Percentiles rank a stretch among this genome's conserved stretches.
These are phyloP conservation scores for Drosophila macrospina DNA, from an alignment of 2,888 invertebrate species.

Conservation along the genomic window DNA sequence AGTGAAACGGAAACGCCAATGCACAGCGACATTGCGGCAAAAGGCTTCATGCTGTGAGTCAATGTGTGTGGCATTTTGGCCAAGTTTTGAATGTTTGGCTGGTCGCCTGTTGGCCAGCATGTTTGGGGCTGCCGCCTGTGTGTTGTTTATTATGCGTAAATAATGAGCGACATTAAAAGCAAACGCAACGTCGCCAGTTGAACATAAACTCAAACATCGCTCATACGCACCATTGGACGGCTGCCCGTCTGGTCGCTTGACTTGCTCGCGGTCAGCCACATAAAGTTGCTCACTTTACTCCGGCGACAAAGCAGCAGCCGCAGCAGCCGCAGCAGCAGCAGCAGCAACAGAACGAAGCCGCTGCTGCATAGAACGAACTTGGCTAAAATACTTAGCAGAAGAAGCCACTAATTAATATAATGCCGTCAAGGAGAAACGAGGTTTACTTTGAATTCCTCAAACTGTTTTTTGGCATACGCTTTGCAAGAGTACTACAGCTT, in stretches of 20 bases:
- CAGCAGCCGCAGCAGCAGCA: not conserved
- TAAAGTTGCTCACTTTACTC: conserved; percentile 54
- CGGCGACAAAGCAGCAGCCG: conserved; percentile 8
- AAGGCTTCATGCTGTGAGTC: conserved; percentile 46
- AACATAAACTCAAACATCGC: conserved; percentile 44
- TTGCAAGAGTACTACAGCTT: not conserved
- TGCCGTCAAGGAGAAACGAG: conserved; percentile 55
- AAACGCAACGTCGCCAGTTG: conserved; percentile 45
- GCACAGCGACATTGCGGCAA: conserved; percentile 38
- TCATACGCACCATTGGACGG: conserved; percentile 58
- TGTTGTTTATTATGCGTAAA: conserved; percentile 67
- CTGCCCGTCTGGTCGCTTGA: conserved; percentile 11
- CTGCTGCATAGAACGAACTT: conserved; percentile 35
- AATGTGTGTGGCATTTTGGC: conserved; percentile 53
- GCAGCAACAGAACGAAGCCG: conserved; percentile 14
- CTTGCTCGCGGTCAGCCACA: conserved; percentile 48
- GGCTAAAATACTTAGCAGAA: conserved; percentile 22
- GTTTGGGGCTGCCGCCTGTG: conserved; percentile 13
- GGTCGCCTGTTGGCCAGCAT: conserved; percentile 20
- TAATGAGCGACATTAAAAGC: conserved; percentile 68
- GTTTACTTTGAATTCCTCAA: conserved; percentile 19
- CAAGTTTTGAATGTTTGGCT: conserved; percentile 20
- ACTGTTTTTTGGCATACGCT: not conserved
- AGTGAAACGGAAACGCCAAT: conserved; percentile 51
- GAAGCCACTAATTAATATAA: conserved; percentile 61